Conservation (phyloP, 2,113 vertebrate species). For the Mirounga angustirostris region DNA sequence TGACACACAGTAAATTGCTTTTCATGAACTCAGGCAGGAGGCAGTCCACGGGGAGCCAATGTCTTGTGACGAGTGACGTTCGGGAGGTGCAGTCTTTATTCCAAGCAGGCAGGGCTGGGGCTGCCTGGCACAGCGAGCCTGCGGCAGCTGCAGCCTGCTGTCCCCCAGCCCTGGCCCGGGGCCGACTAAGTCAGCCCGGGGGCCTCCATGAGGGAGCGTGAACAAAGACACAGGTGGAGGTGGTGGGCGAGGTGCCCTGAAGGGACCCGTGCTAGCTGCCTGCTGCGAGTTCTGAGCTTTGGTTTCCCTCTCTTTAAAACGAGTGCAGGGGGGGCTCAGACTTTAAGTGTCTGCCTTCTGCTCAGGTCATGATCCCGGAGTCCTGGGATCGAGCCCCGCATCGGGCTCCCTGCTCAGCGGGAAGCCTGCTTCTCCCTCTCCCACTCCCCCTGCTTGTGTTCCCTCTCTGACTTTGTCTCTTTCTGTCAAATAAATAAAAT, state of each 20-base stretch:
- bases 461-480: too few relatives aligned
- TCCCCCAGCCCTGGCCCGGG: not conserved
- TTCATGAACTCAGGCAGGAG: slow-evolving; percentile 55
- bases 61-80: not conserved
- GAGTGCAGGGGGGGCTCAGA: too few relatives aligned
- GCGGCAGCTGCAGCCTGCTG: rapidly evolving
- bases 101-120: not conserved
- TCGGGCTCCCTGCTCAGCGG: too few relatives aligned
- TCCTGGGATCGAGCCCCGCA: too few relatives aligned
- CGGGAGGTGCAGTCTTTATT: not conserved
- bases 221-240: not conserved
- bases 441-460: too few relatives aligned
- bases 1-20: slow-evolving; percentile 72
- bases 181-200: not conserved
- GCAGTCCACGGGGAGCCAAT: not conserved
- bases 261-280: not conserved
- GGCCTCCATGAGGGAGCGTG: not conserved
- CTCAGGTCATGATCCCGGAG: too few relatives aligned
- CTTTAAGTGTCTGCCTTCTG: too few relatives aligned
- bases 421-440: too few relatives aligned
- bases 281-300: not conserved
- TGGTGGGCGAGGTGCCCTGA: not conserved
- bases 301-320: slow-evolving; percentile 22
- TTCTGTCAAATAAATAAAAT: too few relatives aligned
- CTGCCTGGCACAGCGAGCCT: not conserved